Conservation (phyloP, 1,140 invertebrate genomes). For the Drosophila bocqueti region DNA sequence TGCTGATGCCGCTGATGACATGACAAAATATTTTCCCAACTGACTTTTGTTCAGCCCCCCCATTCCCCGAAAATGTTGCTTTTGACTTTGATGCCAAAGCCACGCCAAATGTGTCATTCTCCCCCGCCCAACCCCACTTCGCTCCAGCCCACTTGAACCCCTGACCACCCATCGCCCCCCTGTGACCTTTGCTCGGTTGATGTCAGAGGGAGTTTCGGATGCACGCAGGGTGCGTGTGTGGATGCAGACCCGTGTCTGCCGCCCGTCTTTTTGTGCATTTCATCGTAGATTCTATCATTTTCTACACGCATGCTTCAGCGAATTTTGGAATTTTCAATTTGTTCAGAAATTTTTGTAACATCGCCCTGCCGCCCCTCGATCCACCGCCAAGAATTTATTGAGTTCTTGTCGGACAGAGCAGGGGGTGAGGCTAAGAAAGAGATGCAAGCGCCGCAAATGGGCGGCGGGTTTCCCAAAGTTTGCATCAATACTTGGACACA, state of each 20-base stretch:
- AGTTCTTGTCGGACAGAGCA: conserved; percentile 13
- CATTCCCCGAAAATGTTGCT: conserved; percentile 57
- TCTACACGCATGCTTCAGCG: conserved; percentile 77
- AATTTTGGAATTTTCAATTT: conserved; percentile 83
- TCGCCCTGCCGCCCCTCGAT: background rate
- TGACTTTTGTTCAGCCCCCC: conserved; percentile 56
- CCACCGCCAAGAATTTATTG: conserved; percentile 57
- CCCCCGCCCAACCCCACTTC: conserved; percentile 8
- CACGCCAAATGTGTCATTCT: conserved; percentile 52
- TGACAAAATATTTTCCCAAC: conserved; percentile 81
- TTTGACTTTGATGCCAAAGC: conserved; percentile 77
- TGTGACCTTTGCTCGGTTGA: conserved; percentile 53
- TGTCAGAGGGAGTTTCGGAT: conserved; percentile 43
- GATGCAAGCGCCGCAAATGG: background rate
- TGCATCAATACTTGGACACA: background rate
- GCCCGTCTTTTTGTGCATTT: conserved; percentile 72
- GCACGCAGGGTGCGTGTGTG: conserved; percentile 43
- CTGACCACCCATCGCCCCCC: conserved; percentile 5
- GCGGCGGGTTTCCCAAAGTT: background rate
- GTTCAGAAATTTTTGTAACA: conserved; percentile 78
- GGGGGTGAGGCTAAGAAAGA: background rate
- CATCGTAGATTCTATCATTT: conserved; percentile 82
- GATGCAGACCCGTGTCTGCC: conserved; percentile 14
- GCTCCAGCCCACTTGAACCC: background rate
- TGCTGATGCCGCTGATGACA: conserved; percentile 72